Conservation (phyloP, 2,797 vertebrate genomes). For the Sebastes variabilis region DNA sequence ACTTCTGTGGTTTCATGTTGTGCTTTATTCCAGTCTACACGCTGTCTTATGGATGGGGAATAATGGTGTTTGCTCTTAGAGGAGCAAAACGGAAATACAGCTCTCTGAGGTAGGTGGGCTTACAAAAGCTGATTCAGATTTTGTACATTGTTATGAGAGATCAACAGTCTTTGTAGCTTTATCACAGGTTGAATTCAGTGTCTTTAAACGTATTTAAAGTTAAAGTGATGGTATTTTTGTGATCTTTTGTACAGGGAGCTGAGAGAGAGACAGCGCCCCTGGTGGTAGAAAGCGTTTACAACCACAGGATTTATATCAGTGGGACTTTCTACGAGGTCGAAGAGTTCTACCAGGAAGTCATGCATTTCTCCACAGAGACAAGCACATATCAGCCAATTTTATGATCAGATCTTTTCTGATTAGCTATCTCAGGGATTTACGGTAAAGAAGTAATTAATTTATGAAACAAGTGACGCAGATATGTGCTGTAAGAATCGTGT, state of each 20-base stretch:
- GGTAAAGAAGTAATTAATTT: neutral
- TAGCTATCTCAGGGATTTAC: neutral
- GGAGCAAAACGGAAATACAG: constrained; percentile 70
- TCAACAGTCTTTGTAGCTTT: neutral
- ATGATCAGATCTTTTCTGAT: neutral
- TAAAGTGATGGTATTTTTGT: neutral
- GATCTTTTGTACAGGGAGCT: constrained; percentile 40
- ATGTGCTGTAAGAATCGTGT: neutral
- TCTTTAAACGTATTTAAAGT: neutral
- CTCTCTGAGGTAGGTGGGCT: constrained; percentile 55
- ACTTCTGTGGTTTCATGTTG: neutral
- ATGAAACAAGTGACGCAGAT: neutral
- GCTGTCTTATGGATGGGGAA: constrained; percentile 73
- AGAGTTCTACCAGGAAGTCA: neutral
- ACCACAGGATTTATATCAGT: neutral
- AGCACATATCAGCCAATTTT: neutral
- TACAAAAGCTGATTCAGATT: neutral
- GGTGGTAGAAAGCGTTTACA: constrained; percentile 6
- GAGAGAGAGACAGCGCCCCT: neutral
- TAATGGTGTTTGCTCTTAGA: constrained; percentile 68
- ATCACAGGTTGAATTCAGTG: neutral
- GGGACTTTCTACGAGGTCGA: neutral
- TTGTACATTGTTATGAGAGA: neutral
- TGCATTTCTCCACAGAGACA: neutral
- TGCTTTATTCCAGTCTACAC: constrained; percentile 70